phyloP scores from a whole-genome alignment of 2,888 invertebrate genomes.

The Plemyria rubiginata region DNA sequence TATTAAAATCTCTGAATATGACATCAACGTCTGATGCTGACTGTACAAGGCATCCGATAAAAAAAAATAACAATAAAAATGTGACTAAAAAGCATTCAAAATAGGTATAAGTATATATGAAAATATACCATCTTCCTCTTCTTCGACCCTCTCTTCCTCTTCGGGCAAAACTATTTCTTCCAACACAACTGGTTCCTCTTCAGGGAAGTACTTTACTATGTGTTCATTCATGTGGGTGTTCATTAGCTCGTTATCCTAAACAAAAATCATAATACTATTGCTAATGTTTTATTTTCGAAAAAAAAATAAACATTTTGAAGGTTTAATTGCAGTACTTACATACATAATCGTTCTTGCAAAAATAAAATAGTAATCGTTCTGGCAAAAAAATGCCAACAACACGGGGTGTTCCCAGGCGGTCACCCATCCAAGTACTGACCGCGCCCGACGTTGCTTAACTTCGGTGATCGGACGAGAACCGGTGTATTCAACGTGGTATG shows the following conservation, averaged over 20 bases:
- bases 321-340: too few species aligned
- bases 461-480: slow-evolving; percentile 79
- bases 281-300: slow-evolving; percentile 41
- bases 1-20: too few species aligned
- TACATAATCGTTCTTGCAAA: too few species aligned
- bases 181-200: slow-evolving; percentile 75
- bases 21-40: too few species aligned
- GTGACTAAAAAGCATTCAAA: too few species aligned
- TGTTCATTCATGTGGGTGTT: slow-evolving; percentile 84
- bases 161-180: slow-evolving; percentile 74
- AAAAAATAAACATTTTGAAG: too few species aligned
- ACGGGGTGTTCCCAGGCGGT: slow-evolving; percentile 70
- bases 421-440: slow-evolving; percentile 70
- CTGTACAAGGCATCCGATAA: too few species aligned
- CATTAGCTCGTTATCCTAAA: slow-evolving; percentile 88
- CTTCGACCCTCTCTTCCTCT: slow-evolving; percentile 54
- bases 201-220: slow-evolving; percentile 85
- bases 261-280: slow-evolving; percentile 8
- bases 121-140: slow-evolving; percentile 58
- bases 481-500: slow-evolving; percentile 45
- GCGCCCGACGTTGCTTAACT: slow-evolving; percentile 77
- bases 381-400: slow-evolving; percentile 61
- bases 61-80: too few species aligned
- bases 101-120: too few species aligned
- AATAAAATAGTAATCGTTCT: too few species aligned